phyloP scores from a whole-genome alignment of 2,113 vertebrate genomes.

The Circaetus cinerascens region DNA sequence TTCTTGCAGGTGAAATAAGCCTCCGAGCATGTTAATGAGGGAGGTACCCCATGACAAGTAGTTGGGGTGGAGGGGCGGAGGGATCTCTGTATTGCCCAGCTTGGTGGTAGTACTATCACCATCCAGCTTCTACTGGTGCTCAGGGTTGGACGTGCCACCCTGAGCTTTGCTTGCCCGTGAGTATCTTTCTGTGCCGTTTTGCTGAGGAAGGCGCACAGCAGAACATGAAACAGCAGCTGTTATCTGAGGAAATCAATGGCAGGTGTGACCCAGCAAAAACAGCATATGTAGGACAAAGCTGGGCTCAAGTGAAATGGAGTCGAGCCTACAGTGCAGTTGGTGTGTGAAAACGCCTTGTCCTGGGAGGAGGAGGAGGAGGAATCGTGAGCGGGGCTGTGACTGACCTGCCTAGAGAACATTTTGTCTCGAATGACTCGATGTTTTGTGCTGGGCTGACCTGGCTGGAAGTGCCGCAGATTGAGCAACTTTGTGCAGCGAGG shows the following conservation, averaged over 20 bases:
- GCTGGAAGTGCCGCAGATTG: neutral
- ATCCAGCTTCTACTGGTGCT: neutral
- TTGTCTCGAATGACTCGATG: neutral
- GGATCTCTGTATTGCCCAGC: neutral
- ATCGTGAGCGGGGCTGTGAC: accelerated
- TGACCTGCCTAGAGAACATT: neutral
- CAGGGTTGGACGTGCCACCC: neutral
- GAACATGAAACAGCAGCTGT: conserved; percentile 38
- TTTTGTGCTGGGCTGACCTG: neutral
- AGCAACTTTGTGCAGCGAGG: neutral
- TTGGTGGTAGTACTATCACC: neutral
- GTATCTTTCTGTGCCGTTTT: neutral
- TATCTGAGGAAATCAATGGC: conserved; percentile 44
- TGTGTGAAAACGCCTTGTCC: neutral
- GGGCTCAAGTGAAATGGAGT: neutral
- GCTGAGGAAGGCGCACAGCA: conserved; percentile 1
- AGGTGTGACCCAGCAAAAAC: conserved; percentile 60
- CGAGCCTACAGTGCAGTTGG: neutral
- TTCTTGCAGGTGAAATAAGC: neutral
- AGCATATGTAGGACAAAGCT: conserved; percentile 47
- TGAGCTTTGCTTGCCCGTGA: neutral
- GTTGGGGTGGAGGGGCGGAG: neutral
- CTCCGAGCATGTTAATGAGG: neutral
- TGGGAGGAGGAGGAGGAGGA: neutral
- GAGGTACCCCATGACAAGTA: neutral